phyloP scores from a whole-genome alignment of 2,113 vertebrate genomes.

The Corvus cornix region DNA sequence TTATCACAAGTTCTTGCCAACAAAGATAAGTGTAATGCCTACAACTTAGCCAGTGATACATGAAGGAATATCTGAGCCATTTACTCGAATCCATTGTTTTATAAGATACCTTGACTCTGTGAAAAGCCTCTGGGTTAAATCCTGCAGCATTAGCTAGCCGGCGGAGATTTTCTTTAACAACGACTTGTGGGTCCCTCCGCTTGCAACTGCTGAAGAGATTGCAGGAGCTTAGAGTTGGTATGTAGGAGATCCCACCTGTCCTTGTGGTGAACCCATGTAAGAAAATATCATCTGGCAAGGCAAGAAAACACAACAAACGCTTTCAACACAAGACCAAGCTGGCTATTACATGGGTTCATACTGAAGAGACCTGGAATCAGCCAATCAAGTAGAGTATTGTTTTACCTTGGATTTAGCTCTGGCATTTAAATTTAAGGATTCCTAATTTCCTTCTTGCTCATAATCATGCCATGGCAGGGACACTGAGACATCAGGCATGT shows the following conservation, averaged over 20 bases:
- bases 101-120: slow-evolving; percentile 82
- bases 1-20: not conserved
- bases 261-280: slow-evolving; percentile 93
- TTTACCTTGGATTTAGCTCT: not conserved
- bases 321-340: not conserved
- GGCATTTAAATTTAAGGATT: not conserved
- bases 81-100: not conserved
- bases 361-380: not conserved
- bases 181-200: slow-evolving; percentile 80
- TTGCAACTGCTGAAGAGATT: slow-evolving; percentile 91
- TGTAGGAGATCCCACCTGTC: slow-evolving; percentile 85
- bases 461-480: not conserved
- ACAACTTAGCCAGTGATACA: not conserved
- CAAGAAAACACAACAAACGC: not conserved
- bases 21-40: not conserved
- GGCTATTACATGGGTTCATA: not conserved
- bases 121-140: slow-evolving; percentile 80
- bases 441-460: not conserved
- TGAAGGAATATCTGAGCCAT: not conserved
- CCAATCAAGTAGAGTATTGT: not conserved
- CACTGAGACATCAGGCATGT: not conserved
- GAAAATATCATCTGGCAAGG: slow-evolving; percentile 75
- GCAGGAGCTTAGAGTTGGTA: slow-evolving; percentile 85
- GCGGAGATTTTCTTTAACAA: slow-evolving; percentile 87
- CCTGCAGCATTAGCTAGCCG: slow-evolving; percentile 82